Evolutionary conservation across 2,797 vertebrate genomes (phyloP).

Genomic region (Alca torda): DNA sequence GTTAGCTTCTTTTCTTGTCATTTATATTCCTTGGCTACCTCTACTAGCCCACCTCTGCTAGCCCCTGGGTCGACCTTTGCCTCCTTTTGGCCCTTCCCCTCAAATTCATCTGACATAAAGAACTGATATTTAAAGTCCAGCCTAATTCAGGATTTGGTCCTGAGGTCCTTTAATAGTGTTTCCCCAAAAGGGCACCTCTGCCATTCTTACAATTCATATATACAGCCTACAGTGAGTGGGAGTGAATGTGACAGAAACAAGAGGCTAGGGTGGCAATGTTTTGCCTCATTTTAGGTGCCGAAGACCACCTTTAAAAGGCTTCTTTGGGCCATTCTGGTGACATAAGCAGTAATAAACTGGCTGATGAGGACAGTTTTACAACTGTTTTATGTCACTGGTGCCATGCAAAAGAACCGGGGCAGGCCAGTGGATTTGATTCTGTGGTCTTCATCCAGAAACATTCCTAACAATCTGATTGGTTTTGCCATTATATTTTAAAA

Average conservation of each 20-base stretch:
- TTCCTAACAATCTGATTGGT: background rate
- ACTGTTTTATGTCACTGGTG: background rate
- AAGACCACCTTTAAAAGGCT: background rate
- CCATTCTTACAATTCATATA: background rate
- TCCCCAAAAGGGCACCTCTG: background rate
- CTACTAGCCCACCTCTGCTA: background rate
- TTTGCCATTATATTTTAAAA: background rate
- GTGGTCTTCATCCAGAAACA: background rate
- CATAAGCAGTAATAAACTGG: background rate
- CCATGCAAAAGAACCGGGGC: background rate
- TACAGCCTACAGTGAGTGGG: background rate
- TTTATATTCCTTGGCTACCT: background rate
- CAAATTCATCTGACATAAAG: background rate
- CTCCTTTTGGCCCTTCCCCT: background rate
- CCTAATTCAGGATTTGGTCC: background rate
- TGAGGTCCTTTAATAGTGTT: background rate
- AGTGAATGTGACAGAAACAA: background rate
- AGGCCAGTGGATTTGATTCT: background rate
- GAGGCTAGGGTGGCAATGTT: background rate
- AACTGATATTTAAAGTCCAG: background rate
- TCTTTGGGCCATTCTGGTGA: background rate
- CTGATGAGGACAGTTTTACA: background rate
- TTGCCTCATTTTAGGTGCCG: background rate
- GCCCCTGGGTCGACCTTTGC: background rate
- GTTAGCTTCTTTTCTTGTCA: background rate